Evolutionary conservation across 1,140 invertebrate genomes (phyloP), one percentile per base, ranked within the genome.

Genomic region (Littorina saxatilis): DNA sequence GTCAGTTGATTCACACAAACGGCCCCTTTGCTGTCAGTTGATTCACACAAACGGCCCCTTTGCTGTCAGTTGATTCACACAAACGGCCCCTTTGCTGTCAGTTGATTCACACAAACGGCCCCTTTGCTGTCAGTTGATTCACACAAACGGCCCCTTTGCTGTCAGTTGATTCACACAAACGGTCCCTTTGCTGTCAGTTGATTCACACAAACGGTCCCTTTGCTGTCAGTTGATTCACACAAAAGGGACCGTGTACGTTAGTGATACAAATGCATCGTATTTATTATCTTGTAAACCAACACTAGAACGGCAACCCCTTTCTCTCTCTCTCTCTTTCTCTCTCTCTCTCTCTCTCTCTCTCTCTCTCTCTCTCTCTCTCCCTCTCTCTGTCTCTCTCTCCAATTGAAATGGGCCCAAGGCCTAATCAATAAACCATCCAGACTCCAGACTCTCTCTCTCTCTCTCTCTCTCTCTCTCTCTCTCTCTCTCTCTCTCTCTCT

Each of bases 381-480:
- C 61, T 66, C 61, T 66, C 32, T 66, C 27, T 74, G 9, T 32
- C 37, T 37, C 72, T 37, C 37, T 74, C 29, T 74, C 29, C 27
- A 13, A n/a, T n/a, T n/a, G n/a, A n/a, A n/a, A n/a, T n/a, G n/a
- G n/a, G n/a, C n/a, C n/a, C n/a, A n/a, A n/a, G n/a, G n/a, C n/a
- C n/a, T n/a, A n/a, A n/a, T n/a, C n/a, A n/a, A n/a, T n/a, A n/a
- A n/a, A n/a, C n/a, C n/a, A n/a, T n/a, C n/a, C n/a, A n/a, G n/a
- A n/a, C n/a, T n/a, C n/a, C n/a, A n/a, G n/a, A n/a, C n/a, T 74
- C 29, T 39, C 72, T 74, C 72, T 37, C 29, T 74, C 72, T 11
- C 72, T 32, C 27, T 73, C 70, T 73, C 70, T 73, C 70, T 43
- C 70, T 43, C 70, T 73, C 70, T 73, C 70, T 73, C 37, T 35